Evolutionary conservation across 2,797 vertebrate species (phyloP), one percentile per base, ranked within the genome.

Genomic region (Sus cebifrons): DNA sequence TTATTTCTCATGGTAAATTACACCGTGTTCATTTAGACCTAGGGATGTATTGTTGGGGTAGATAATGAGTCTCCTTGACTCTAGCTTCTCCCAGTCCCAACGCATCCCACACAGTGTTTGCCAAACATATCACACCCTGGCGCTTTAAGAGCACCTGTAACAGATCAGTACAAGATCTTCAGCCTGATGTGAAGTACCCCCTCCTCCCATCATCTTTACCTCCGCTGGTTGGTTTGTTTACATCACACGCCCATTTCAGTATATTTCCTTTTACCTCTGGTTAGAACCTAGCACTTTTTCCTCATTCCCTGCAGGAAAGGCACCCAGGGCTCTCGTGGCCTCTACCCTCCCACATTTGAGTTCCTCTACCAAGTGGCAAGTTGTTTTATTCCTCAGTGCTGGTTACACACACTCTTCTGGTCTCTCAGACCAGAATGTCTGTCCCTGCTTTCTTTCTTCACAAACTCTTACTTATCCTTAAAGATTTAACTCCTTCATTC

Each of bases 271-370:
- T 56, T 49, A 0, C 36, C 29, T 71, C 65, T 40, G 74, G 54
- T 49, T 40, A 71, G 65, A 88, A 36, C n/a, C 20, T 83, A 49
- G 65, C 49, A 12, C 8, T 23, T 0, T 0, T 2, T 56, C 21
- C 36, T 84, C 1, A 0, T 10, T 82, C 67, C n/a, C 78, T 0
- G 0, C 0, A 6, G 78, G 23, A 49, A 10, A 0, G 5, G 36
- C 65, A 52, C 10, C 6, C 3, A 4, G 54, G 81, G 11, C 40
- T 65, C 56, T 74, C 79, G 16, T 54, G 36, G 16, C 74, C 49
- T 49, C 5, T 20, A 10, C 27, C 36, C 73, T 23, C 18, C 40
- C 68, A 32, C 6, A 0, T 29, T 52, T 36, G 14, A 5, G 67
- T 21, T 65, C 20, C 79, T 74, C 16, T 1, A 21, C 71, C 11